These are phyloP conservation scores for Physocephala rufipes DNA, from an alignment of 2,888 invertebrate species.

Conservation along the genomic window DNA sequence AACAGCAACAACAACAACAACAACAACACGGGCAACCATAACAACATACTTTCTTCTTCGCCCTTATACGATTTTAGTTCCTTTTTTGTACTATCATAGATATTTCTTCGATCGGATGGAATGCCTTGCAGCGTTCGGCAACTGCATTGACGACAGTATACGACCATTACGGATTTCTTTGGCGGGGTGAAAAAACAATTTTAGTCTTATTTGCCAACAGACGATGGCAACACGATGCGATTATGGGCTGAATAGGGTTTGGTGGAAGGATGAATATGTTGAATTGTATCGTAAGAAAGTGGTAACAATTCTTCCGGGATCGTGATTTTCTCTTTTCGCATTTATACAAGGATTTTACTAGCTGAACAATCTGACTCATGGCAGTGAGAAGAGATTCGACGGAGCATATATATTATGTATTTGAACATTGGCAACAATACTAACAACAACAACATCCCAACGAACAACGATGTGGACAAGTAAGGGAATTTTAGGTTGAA, in stretches of 20 bases:
- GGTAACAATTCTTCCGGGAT: slow-evolving; percentile 36
- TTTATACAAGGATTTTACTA: background rate
- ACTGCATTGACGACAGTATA: background rate
- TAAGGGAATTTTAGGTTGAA: slow-evolving; percentile 14
- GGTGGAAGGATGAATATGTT: too few species aligned
- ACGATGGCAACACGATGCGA: background rate
- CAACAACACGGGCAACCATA: too few species aligned
- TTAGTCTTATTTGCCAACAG: background rate
- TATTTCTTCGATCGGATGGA: background rate
- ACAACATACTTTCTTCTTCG: too few species aligned
- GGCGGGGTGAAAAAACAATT: background rate
- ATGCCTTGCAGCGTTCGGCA: background rate
- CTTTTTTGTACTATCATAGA: background rate
- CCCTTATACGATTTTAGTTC: too few species aligned
- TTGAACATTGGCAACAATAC: slow-evolving; percentile 23
- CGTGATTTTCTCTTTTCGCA: slow-evolving; percentile 38
- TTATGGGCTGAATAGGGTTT: background rate
- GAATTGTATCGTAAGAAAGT: slow-evolving; percentile 21
- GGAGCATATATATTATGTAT: slow-evolving; percentile 44
- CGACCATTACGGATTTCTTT: background rate
- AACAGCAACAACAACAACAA: too few species aligned
- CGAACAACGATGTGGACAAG: slow-evolving; percentile 7
- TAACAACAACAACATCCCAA: background rate
- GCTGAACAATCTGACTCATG: background rate
- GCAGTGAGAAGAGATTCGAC: slow-evolving; percentile 23